Percentiles rank a stretch among this genome's conserved stretches.
Conservation (phyloP, 2,797 vertebrate species). For the Alectoris magna region DNA sequence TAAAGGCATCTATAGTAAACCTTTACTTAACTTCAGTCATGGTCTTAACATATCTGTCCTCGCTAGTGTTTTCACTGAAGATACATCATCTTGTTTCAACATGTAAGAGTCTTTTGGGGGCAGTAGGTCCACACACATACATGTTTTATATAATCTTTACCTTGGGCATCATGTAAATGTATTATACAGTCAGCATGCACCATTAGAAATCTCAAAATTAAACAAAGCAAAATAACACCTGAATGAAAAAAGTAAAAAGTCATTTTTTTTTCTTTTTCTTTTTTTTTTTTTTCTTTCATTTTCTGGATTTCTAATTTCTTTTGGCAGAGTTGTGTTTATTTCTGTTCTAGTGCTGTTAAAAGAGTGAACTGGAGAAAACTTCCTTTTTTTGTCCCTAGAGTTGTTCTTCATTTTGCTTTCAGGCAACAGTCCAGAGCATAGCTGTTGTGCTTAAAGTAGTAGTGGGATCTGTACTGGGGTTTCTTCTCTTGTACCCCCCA, state of each 20-base stretch:
- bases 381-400: background rate
- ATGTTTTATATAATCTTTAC: background rate
- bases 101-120: background rate
- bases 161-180: background rate
- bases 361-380: background rate
- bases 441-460: background rate
- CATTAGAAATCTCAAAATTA: background rate
- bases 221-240: background rate
- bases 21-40: background rate
- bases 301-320: background rate
- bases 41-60: background rate
- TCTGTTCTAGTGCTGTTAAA: background rate
- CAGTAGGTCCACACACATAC: constrained; percentile 4
- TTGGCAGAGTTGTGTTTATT: background rate
- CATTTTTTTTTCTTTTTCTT: background rate
- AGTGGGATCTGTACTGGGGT: background rate
- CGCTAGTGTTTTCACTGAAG: background rate
- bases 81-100: constrained; percentile 24
- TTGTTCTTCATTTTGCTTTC: background rate
- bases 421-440: background rate
- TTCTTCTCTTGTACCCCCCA: background rate
- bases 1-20: background rate
- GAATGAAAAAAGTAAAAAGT: background rate
- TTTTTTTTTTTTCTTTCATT: background rate
- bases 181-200: background rate